Conservation (phyloP, 2,113 vertebrate species). For the Notarius quadriscutis region DNA sequence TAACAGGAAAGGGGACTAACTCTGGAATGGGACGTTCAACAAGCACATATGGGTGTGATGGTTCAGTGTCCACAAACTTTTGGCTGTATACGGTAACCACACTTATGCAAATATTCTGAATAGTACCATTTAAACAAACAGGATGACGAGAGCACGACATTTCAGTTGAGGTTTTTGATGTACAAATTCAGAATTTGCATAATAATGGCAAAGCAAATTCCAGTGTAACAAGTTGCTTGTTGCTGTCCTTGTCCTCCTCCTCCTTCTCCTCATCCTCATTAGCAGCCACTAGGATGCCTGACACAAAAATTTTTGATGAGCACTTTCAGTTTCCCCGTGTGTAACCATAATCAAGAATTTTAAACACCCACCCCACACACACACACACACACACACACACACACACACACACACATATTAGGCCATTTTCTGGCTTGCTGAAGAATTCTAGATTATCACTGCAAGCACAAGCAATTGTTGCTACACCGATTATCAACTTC, state of each 20-base stretch:
- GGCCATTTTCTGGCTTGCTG: conserved; percentile 13
- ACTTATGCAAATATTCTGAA: background rate
- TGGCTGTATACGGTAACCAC: background rate
- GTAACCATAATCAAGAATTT: conserved; percentile 9
- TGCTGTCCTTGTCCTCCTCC: background rate
- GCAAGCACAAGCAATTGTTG: background rate
- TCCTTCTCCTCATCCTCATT: conserved; percentile 29
- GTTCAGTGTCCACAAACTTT: background rate
- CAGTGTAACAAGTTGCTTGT: conserved; percentile 5
- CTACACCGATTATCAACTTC: conserved; percentile 41
- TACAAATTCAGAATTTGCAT: background rate
- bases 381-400: background rate
- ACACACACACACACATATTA: background rate
- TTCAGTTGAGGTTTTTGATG: background rate
- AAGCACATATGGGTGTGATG: background rate
- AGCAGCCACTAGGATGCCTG: conserved; percentile 11
- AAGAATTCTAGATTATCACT: background rate
- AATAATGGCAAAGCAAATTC: conserved; percentile 3
- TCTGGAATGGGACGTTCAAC: background rate
- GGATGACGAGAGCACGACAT: background rate
- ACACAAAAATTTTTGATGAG: conserved; percentile 9
- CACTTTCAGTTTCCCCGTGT: conserved; percentile 17
- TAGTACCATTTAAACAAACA: background rate
- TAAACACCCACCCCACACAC: too few relatives aligned
- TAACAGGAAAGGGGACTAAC: too few relatives aligned